Evolutionary conservation across 1,140 invertebrate species (phyloP), one percentile per base, ranked within the genome.

Genomic region (Lepidurus couesii): DNA sequence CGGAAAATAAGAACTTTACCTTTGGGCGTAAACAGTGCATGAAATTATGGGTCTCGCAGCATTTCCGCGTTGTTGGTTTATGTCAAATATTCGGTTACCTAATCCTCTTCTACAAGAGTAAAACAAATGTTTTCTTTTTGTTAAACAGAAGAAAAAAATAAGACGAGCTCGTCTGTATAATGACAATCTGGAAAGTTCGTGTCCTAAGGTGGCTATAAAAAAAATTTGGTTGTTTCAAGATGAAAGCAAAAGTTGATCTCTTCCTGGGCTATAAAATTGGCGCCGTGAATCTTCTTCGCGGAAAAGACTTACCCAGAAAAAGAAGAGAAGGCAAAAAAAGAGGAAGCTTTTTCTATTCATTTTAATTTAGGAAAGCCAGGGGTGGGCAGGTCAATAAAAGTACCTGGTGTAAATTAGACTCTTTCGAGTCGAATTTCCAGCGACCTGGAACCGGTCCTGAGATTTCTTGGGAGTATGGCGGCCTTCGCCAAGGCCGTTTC

Each of bases 371-470:
- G 53, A 65, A 65, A n/a, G n/a, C 53, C 21, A n/a, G 53, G 53
- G 53, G 53, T 65, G 53, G 53, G 53, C 16, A 65, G 53, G 53
- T 65, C 53, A 65, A 65, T 65, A 65, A 65, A 65, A 65, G 53
- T 65, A 16, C 53, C 53, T 65, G 53, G 9, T 65, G 53, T 65
- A 65, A 65, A 65, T 65, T 65, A 65, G 53, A 65, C 53, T 65
- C 53, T 65, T 4, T 65, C 53, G 53, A 65, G 53, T 65, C 53
- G 53, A 65, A 65, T 65, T 65, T 65, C 53, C 53, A 65, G 16
- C 53, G 53, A 65, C 53, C 53, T 65, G 53, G 53, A 65, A 65
- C 53, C 53, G 53, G 53, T 65, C 53, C 3, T 65, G 53, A n/a
- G 21, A 65, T 13, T 65, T 65, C 53, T 65, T 65, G 53, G 53